Percentiles rank a stretch among this genome's conserved stretches.
Evolutionary conservation across 2,888 invertebrate species (phyloP).

Genomic region (Disparrhopalites patrizii): DNA sequence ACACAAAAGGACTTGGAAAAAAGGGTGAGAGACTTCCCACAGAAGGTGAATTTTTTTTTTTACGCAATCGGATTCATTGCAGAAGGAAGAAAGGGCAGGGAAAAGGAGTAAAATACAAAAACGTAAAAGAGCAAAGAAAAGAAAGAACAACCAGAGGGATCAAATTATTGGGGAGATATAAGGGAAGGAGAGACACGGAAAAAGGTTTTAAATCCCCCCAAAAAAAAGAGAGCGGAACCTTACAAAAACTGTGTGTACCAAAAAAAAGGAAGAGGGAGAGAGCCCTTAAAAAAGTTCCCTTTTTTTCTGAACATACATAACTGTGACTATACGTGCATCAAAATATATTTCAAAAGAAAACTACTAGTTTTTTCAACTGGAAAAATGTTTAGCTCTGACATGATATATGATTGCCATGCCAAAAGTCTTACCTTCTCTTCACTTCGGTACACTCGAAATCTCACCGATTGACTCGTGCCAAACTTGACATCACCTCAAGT

Average conservation of each 20-base stretch:
- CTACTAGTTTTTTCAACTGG: conserved; percentile 17
- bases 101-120: no score
- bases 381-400: conserved; percentile 15
- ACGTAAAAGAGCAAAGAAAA: no score
- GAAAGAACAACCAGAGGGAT: no score
- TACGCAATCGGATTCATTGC: no score
- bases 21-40: background rate
- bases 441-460: conserved; percentile 21
- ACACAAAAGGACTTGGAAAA: no score
- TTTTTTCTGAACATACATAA: no score
- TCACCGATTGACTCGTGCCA: conserved; percentile 24
- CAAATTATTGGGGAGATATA: no score
- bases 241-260: background rate
- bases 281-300: background rate
- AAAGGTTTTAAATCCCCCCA: no score
- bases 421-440: conserved; percentile 24
- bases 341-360: background rate
- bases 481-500: conserved; percentile 17
- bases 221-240: background rate
- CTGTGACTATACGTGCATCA: conserved; percentile 3
- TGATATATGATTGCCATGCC: conserved; percentile 20
- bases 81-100: no score
- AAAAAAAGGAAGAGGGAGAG: background rate
- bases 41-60: background rate
- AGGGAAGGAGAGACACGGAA: no score